These are phyloP conservation scores for Misgurnus anguillicaudatus DNA, from an alignment of 2,113 vertebrate species.

Conservation along the genomic window DNA sequence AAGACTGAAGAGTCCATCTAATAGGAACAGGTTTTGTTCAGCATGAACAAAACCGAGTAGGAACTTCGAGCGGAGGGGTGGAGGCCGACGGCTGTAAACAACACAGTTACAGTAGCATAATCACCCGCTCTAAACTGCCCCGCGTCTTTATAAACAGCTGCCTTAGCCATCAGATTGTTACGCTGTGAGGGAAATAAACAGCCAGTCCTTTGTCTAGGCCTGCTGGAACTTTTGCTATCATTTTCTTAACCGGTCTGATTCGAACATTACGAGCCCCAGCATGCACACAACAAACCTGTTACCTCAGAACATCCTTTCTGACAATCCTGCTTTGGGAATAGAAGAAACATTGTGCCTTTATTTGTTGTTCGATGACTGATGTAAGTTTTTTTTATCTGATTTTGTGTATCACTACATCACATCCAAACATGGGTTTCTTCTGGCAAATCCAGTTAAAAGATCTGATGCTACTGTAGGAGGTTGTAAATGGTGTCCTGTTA, in stretches of 20 bases:
- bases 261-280: constrained; percentile 32
- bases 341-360: background rate
- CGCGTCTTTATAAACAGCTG: constrained; percentile 62
- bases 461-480: too few species aligned
- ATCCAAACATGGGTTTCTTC: too few species aligned
- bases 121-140: constrained; percentile 22
- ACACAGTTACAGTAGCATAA: constrained; percentile 45
- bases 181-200: constrained; percentile 54
- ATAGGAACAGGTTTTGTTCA: too few species aligned
- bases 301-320: constrained; percentile 28
- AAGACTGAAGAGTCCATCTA: too few species aligned
- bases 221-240: constrained; percentile 38
- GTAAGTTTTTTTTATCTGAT: background rate
- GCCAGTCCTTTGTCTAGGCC: constrained; percentile 52
- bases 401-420: too few species aligned
- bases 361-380: background rate
- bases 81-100: constrained; percentile 26
- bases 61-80: constrained; percentile 10
- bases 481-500: too few species aligned
- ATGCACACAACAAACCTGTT: constrained; percentile 33
- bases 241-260: constrained; percentile 42
- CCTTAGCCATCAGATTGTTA: constrained; percentile 57
- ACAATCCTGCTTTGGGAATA: background rate
- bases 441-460: too few species aligned
- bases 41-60: too few species aligned